phyloP scores from a whole-genome alignment of 2,797 vertebrate genomes.

The Sebastes nivosus region DNA sequence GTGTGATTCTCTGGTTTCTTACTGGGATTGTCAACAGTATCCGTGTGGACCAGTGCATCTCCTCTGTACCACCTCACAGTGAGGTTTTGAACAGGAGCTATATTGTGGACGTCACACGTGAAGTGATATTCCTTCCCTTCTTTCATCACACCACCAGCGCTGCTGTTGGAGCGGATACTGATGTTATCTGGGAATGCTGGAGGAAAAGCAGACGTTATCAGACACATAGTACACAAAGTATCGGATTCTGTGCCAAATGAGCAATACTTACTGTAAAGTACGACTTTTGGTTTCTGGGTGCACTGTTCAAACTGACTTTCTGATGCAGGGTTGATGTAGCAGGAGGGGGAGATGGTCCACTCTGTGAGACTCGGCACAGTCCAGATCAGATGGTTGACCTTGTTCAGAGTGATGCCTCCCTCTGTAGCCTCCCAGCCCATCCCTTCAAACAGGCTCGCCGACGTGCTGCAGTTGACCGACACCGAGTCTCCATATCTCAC shows the following conservation, averaged over 20 bases:
- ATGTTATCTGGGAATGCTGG: slow-evolving; percentile 72
- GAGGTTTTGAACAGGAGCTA: slow-evolving; percentile 69
- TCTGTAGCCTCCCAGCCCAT: slow-evolving; percentile 66
- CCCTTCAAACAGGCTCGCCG: accelerated
- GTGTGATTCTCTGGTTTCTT: slow-evolving; percentile 2
- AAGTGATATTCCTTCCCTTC: slow-evolving; percentile 31
- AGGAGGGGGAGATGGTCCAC: accelerated
- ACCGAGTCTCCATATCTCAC: slow-evolving; percentile 63
- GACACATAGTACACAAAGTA: neutral
- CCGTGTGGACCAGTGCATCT: accelerated
- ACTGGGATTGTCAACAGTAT: accelerated
- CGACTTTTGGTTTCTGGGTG: accelerated
- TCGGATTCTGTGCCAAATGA: neutral
- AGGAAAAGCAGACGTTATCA: slow-evolving; percentile 1
- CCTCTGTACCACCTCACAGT: slow-evolving; percentile 69
- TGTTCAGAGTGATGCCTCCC: accelerated
- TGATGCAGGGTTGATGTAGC: accelerated
- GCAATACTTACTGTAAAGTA: slow-evolving; percentile 72
- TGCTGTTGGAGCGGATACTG: slow-evolving; percentile 17
- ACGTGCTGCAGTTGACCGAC: slow-evolving; percentile 64
- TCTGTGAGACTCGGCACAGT: neutral
- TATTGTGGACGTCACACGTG: slow-evolving; percentile 55
- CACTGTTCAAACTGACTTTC: neutral
- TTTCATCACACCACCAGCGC: neutral
- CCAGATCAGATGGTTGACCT: slow-evolving; percentile 39